Evolutionary conservation across 1,140 invertebrate genomes (phyloP).

Genomic region (Macrocentrus cingulum): DNA sequence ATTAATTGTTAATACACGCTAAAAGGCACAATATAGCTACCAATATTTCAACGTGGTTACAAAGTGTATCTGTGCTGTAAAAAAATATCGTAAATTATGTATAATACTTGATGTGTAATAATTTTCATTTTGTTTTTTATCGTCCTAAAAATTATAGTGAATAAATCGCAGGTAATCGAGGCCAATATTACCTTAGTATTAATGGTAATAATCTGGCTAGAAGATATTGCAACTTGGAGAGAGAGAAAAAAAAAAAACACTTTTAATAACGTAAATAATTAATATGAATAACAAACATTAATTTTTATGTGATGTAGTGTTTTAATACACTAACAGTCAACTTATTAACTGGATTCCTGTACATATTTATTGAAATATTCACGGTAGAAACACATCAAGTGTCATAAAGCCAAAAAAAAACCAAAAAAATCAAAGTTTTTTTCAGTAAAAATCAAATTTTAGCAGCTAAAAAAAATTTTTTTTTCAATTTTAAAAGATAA

Average conservation of each 20-base stretch:
- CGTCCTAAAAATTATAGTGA: slow-evolving; percentile 2
- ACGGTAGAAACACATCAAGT: too few species aligned
- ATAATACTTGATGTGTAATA: background rate
- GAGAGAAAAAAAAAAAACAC: background rate
- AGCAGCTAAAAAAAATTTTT: too few species aligned
- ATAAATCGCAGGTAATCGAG: background rate
- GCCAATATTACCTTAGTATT: background rate
- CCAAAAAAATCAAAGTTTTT: too few species aligned
- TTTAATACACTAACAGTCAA: too few species aligned
- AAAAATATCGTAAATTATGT: background rate
- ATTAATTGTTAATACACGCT: slow-evolving; percentile 50
- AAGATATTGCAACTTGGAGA: background rate
- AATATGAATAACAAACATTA: background rate
- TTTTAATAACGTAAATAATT: background rate
- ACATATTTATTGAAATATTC: too few species aligned
- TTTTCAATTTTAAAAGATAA: too few species aligned
- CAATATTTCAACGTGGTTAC: slow-evolving; percentile 56
- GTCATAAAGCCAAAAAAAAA: too few species aligned
- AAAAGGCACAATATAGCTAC: slow-evolving; percentile 59
- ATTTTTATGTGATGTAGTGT: background rate
- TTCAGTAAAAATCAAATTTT: too few species aligned
- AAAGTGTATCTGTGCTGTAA: slow-evolving; percentile 27
- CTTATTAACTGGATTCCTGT: too few species aligned
- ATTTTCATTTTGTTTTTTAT: slow-evolving; percentile 17
- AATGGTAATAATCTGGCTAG: background rate